phyloP scores from a whole-genome alignment of 2,888 invertebrate genomes.

The Deroplatys truncata region DNA sequence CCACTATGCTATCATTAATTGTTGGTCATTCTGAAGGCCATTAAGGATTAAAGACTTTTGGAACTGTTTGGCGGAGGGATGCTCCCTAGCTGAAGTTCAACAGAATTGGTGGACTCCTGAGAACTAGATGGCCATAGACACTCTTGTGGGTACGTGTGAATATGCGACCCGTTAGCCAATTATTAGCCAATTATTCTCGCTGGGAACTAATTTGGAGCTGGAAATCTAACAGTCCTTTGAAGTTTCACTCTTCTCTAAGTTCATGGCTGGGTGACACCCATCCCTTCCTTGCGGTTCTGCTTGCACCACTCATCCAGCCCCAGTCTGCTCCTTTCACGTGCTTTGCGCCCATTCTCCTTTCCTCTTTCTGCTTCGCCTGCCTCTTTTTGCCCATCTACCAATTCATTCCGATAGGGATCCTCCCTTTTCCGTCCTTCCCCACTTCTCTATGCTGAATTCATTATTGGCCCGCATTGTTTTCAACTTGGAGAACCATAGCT shows the following conservation, averaged over 20 bases:
- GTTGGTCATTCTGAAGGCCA: too few species aligned
- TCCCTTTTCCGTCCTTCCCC: slow-evolving; percentile 10
- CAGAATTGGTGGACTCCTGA: background rate
- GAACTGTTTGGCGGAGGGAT: background rate
- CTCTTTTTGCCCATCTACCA: background rate
- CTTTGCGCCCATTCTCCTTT: background rate
- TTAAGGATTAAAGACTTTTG: background rate
- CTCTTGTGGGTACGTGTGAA: slow-evolving; percentile 4
- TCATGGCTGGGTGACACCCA: slow-evolving; percentile 20
- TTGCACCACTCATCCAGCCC: background rate
- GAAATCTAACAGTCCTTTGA: slow-evolving; percentile 25
- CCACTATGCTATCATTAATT: too few species aligned
- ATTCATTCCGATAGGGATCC: background rate
- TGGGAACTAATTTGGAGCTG: slow-evolving; percentile 28
- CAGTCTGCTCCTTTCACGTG: background rate
- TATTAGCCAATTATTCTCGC: slow-evolving; percentile 26
- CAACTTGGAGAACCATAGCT: background rate
- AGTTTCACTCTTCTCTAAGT: slow-evolving; percentile 13
- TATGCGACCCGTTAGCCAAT: slow-evolving; percentile 24
- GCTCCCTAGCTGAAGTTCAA: background rate
- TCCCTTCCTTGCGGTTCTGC: background rate
- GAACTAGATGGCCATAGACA: background rate
- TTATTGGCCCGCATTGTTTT: slow-evolving; percentile 23
- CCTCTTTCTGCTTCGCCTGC: slow-evolving; percentile 3
- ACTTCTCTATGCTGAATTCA: slow-evolving; percentile 13